Base-by-base conservation (phyloP, 2,888 invertebrate species). In the Tinea trinotella region DNA sequence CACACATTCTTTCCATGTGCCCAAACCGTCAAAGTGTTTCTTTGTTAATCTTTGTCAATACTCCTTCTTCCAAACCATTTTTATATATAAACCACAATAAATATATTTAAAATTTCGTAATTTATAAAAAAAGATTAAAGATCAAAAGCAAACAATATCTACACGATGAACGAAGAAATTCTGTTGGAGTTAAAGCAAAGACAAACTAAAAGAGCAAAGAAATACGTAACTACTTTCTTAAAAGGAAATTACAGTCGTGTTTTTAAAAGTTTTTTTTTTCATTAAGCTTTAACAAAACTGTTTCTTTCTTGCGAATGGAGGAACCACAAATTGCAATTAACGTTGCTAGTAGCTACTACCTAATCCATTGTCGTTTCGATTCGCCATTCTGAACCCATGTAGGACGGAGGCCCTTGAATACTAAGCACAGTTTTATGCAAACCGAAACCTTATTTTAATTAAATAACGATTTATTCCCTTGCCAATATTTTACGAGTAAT, bases 321-420 rank as follows among this genome's bases (percentile, higher is more conserved):
- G 24, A 50, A 50, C 50, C 50, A 24, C 50, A 50, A 50, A 50
- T 50, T 24, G 50, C 50, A 50, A 50, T 50, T 50, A 50, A 50
- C 24, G 50, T 50, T 46, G 19, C 18, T 18, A 46, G 19, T 19
- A 19, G 48, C 7, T 48, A 2, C 20, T 12, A 48, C 48, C 46
- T 18, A 46, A 46, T 46, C 46, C 48, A 48, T 48, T 48, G 48
- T 19, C 13, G 40, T 40, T 48, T 48, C 20, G 19, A 4, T 18
- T 9, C 18, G 48, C 48, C 18, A 40, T 48, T 48, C 48, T 3
- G 18, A 19, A 12, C 48, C 17, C 48, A 20, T 48, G 17, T 48
- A 48, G 48, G 13, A 15, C 7, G 7, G 17, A n/a, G 1, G 20
- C 48, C 48, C 20, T 18, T 48, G 48, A 48, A 48, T 48, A 20